Base-by-base conservation (phyloP, 30 jellyfish, hydroid and myxozoan species). In the Clytia hemisphaerica region DNA sequence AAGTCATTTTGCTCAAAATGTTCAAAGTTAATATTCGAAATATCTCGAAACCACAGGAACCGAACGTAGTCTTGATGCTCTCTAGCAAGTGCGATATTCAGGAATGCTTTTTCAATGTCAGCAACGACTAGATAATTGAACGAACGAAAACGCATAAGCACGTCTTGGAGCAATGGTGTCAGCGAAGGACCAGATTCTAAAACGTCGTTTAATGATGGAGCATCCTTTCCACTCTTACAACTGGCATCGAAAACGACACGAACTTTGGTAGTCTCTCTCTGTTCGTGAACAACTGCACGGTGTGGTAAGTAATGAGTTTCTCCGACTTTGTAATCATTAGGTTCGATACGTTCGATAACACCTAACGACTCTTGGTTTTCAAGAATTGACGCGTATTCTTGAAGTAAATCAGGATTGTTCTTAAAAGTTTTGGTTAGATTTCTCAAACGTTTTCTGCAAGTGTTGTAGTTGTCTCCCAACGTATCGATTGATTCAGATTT, bases 161-260 rank as follows among this genome's bases (percentile, higher is more conserved):
- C 66, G 45, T 73, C 67, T 28, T 67, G 72, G 21, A 81, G 61
- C n/a, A 83, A 37, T 37, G 36, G 51, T 18, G 77, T 37, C 25
- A 81, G 40, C 16, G 76, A 61, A 5, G 94, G 77, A 35, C 78
- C 92, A 19, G 69, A 36, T 50, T 58, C 73, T 16, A 72, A 71
- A 42, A 91, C 73, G 47, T 53, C 48, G 42, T 81, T 81, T 34
- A 81, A 40, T n/a, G 84, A 73, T 9, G 37, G 24, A 15, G 69
- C 67, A 33, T 30, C 29, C 28, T 0, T 4, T 37, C 67, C 0
- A n/a, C n/a, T n/a, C n/a, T n/a, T n/a, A n/a, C n/a, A n/a, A 33
- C 76, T 74, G 33, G 92, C 92, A 48, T 73, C 94, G 57, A 46
- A 82, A 37, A 72, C 85, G 6, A 82, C 27, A 15, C 94, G 78